Conservation (phyloP, 2,797 vertebrate genomes). For the Cryptoprocta ferox region DNA sequence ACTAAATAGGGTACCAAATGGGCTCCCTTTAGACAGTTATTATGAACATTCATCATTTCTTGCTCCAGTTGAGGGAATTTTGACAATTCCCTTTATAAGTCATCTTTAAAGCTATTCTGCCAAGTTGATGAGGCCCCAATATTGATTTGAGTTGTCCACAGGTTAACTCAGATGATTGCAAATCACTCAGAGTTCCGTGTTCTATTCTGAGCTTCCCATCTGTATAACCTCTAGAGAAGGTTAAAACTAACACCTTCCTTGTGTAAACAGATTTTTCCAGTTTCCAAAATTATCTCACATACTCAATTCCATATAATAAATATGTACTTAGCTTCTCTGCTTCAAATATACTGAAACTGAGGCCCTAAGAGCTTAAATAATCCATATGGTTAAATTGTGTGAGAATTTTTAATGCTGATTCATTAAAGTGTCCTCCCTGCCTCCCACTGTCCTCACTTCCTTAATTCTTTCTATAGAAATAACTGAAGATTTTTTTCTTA, state of each 20-base stretch:
- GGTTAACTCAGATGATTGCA: not conserved
- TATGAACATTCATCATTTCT: constrained; percentile 66
- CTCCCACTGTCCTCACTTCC: not conserved
- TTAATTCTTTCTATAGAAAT: not conserved
- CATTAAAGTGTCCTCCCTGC: not conserved
- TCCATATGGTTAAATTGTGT: not conserved
- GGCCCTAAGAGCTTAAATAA: not conserved
- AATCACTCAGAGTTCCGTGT: not conserved
- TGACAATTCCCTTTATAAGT: constrained; percentile 60
- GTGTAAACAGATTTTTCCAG: not conserved
- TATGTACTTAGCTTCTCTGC: not conserved
- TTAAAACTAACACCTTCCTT: not conserved
- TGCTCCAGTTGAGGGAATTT: not conserved
- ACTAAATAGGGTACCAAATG: constrained; percentile 32
- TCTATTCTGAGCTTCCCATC: constrained; percentile 4
- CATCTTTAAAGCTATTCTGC: constrained; percentile 55
- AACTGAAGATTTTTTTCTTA: not conserved
- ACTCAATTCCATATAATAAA: not conserved
- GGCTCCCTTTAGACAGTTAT: constrained; percentile 24
- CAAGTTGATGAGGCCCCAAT: not conserved
- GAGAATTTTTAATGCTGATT: not conserved
- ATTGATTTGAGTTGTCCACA: not conserved
- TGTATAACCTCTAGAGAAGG: not conserved
- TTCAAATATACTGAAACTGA: not conserved
- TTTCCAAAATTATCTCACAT: not conserved